Base-by-base conservation (phyloP, 2,113 vertebrate genomes). In the Leuciscus idus region DNA sequence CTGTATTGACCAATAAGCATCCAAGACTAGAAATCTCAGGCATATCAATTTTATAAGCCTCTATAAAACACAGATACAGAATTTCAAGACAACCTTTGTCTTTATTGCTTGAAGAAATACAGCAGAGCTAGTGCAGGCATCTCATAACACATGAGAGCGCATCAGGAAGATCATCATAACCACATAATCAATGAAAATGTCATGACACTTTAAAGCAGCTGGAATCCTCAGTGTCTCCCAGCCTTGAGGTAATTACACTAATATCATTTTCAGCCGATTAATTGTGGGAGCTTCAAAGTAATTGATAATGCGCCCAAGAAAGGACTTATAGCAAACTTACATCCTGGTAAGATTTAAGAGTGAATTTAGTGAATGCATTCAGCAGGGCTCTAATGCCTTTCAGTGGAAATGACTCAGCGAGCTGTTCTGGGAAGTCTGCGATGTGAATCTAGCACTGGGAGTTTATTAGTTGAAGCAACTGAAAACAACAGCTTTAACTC, bases 381-480 rank as follows among this genome's bases (percentile, higher is more conserved):
- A 50, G 15, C 74, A 26, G 11, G 72, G 30, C 52, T 76, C 30
- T 74, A 48, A 77, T 59, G 66, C 26, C 19, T 28, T 81, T 73
- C 36, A n/a, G 77, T 64, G 13, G 75, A 78, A 85, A 79, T 86
- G 78, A 86, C 85, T 86, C 64, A 81, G 68, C 46, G 10, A 39
- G 79, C 46, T 64, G 30, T 86, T 82, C 80, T 30, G 39, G 68
- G 78, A 82, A 82, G 68, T 50, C 43, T 33, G 66, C 55, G 64
- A 33, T 76, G 70, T 82, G 73, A 62, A 64, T 73, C 46, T 68
- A 72, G 72, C 79, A 75, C 30, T 52, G 23, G 15, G 57, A 66
- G 55, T 82, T 86, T 66, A 86, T 64, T 75, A 82, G 66, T 86
- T 82, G 50, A 83, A 66, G 79, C 19, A 76, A 83, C 59, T 30